Percentiles rank a stretch among this genome's conserved stretches.
These are phyloP conservation scores for Progne subis DNA, from an alignment of 2,113 vertebrate species.

Conservation along the genomic window DNA sequence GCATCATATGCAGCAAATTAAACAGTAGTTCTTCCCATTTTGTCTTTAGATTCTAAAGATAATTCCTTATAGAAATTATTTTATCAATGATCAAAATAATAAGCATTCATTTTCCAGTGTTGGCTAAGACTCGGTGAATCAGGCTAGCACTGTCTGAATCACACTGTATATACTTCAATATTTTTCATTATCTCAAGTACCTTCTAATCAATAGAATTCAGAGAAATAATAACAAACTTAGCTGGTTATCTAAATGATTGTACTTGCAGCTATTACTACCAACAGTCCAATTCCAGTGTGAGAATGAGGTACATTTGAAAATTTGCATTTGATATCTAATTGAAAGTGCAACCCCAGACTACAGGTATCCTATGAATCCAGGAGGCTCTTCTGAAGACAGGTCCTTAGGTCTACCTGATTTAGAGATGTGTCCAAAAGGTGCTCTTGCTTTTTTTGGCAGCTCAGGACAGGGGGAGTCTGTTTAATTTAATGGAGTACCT, in stretches of 20 bases:
- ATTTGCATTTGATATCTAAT: not conserved
- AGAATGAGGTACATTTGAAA: not conserved
- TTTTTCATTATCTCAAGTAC: not conserved
- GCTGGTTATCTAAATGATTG: not conserved
- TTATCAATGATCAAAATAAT: not conserved
- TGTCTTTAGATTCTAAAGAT: not conserved
- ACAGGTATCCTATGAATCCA: not conserved
- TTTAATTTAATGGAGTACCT: not conserved
- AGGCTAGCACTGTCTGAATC: not conserved
- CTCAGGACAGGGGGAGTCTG: not conserved
- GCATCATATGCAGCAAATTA: not conserved
- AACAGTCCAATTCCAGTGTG: not conserved
- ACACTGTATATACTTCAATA: not conserved
- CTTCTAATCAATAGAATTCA: not conserved
- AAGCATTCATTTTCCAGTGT: not conserved
- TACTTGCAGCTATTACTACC: not conserved
- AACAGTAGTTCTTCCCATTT: not conserved
- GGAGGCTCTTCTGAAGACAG: not conserved
- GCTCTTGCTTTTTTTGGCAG: not conserved
- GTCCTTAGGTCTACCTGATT: not conserved
- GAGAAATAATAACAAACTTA: not conserved
- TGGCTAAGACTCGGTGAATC: not conserved
- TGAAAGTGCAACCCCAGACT: not conserved
- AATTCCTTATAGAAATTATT: not conserved
- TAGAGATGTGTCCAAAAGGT: not conserved